Conservation (phyloP, 2,113 vertebrate genomes). For the Stegostoma tigrinum region DNA sequence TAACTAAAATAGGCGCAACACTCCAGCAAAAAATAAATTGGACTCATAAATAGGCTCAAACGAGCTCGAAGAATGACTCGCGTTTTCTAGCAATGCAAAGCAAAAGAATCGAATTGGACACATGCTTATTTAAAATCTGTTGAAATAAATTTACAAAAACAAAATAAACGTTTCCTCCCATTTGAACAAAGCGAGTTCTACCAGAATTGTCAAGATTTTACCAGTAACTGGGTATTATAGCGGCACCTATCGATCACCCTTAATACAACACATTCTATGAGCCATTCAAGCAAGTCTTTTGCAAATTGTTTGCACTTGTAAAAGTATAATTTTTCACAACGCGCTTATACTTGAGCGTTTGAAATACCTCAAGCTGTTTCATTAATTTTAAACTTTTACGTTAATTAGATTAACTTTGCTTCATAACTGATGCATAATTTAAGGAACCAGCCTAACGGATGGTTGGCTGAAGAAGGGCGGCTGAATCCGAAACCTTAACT, state of each 20-base stretch:
- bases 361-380: neutral
- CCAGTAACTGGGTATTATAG: neutral
- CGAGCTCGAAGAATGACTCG: neutral
- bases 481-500: no score
- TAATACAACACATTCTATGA: neutral
- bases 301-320: neutral
- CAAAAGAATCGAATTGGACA: conserved; percentile 10
- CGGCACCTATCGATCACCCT: neutral
- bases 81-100: neutral
- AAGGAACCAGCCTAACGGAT: neutral
- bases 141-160: conserved; percentile 25
- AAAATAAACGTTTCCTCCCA: conserved; percentile 26
- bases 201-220: neutral
- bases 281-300: neutral
- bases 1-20: neutral
- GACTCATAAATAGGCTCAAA: neutral
- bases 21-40: conserved; percentile 16
- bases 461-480: neutral
- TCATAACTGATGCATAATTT: neutral
- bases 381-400: neutral
- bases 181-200: neutral
- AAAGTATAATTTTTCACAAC: neutral
- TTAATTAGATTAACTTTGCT: neutral
- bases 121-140: conserved; percentile 31
- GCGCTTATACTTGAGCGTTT: neutral